Evolutionary conservation across 1,140 invertebrate species (phyloP).

Genomic region (Tetranychus cinnabarinus): DNA sequence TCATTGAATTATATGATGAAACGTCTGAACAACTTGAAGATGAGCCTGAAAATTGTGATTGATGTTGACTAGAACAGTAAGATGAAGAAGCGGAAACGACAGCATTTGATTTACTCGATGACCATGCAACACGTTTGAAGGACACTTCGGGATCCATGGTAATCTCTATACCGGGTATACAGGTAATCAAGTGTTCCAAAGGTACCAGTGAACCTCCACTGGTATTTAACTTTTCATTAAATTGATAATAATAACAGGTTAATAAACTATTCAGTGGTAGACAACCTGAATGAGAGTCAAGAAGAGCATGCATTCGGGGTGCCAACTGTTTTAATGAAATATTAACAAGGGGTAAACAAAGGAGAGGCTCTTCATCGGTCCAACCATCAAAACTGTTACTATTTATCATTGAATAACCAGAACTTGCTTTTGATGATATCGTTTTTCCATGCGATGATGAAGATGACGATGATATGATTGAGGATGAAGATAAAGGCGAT

Average conservation of each 20-base stretch:
- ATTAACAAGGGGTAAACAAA: slow-evolving; percentile 38
- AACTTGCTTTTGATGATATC: no score
- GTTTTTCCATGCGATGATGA: no score
- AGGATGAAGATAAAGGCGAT: no score
- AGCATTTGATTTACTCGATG: slow-evolving; percentile 19
- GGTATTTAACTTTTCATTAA: slow-evolving; percentile 2
- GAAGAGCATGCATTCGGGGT: slow-evolving; percentile 34
- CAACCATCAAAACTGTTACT: background rate
- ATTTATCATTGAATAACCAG: no score
- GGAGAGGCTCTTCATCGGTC: background rate
- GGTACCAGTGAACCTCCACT: slow-evolving; percentile 41
- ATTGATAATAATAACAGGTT: background rate
- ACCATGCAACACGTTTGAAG: slow-evolving; percentile 26
- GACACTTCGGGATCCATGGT: slow-evolving; percentile 20
- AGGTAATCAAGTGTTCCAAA: slow-evolving; percentile 60
- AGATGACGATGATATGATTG: no score
- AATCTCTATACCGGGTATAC: slow-evolving; percentile 44
- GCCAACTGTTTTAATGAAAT: slow-evolving; percentile 38
- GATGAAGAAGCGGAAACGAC: no score
- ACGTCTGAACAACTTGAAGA: background rate
- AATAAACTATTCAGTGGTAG: slow-evolving; percentile 42
- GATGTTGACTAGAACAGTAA: background rate
- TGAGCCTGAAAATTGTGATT: background rate
- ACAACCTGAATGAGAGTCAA: slow-evolving; percentile 39
- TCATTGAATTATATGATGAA: background rate